phyloP scores from a whole-genome alignment of 2,888 invertebrate genomes.

The Idaea straminata region DNA sequence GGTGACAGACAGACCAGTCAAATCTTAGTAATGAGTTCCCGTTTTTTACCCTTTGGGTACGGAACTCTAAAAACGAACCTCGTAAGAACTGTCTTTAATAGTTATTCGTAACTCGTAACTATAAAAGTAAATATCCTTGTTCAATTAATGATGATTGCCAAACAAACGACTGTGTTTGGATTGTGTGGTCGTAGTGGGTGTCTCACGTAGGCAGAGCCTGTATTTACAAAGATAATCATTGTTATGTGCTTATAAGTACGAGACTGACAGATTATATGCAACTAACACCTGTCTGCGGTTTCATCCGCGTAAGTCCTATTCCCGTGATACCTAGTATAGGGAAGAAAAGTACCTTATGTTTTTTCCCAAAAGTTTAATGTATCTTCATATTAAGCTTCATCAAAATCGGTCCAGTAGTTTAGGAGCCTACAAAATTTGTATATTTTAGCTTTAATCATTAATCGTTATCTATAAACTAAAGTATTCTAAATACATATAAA shows the following conservation, averaged over 20 bases:
- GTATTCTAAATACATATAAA: too few relatives aligned
- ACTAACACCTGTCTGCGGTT: too few relatives aligned
- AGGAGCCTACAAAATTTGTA: too few relatives aligned
- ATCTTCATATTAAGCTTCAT: too few relatives aligned
- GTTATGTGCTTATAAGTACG: neutral
- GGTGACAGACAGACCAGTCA: too few relatives aligned
- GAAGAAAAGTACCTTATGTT: too few relatives aligned
- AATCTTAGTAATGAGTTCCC: too few relatives aligned
- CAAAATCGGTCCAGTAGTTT: too few relatives aligned
- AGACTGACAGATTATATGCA: neutral
- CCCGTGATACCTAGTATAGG: neutral
- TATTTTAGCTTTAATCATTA: too few relatives aligned
- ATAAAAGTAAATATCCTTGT: neutral
- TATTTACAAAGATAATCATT: neutral
- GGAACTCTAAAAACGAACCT: neutral
- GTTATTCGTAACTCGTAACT: neutral
- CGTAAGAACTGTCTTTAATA: neutral
- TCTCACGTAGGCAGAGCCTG: neutral
- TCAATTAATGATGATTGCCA: neutral
- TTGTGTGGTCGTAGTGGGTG: neutral
- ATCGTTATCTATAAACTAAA: too few relatives aligned
- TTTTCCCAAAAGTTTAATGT: too few relatives aligned
- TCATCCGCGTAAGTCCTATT: neutral
- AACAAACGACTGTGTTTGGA: neutral
- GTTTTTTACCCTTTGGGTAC: too few relatives aligned